Percentiles rank a stretch among this genome's conserved stretches.
These are phyloP conservation scores for Charina bottae DNA, from an alignment of 2,113 vertebrate species.

Conservation along the genomic window DNA sequence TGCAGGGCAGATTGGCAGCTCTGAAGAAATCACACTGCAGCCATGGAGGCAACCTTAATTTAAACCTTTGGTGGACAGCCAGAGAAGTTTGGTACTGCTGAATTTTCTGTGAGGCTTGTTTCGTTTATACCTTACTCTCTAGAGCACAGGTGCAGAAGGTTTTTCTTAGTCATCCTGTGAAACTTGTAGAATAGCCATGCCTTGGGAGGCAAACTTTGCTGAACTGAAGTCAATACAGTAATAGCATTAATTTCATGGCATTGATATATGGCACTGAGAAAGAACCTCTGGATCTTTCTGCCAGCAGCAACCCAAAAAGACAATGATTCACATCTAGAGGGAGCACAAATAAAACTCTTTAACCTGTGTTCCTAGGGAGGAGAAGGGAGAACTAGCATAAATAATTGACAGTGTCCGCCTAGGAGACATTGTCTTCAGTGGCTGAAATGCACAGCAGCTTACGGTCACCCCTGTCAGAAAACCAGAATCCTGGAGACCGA, in stretches of 20 bases:
- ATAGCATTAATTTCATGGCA: constrained; percentile 3
- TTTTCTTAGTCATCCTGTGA: background rate
- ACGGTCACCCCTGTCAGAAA: background rate
- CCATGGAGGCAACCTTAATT: background rate
- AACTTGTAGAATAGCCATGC: background rate
- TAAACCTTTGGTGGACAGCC: background rate
- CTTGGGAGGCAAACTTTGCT: background rate
- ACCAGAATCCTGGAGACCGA: background rate
- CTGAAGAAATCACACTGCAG: background rate
- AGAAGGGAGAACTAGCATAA: background rate
- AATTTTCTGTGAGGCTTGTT: background rate
- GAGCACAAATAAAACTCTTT: background rate
- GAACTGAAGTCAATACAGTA: fast-evolving
- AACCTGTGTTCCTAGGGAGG: background rate
- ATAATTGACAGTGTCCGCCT: background rate
- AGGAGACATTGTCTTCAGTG: background rate
- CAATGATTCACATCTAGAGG: fast-evolving
- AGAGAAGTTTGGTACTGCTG: background rate
- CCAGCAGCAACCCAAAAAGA: background rate
- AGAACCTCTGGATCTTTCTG: background rate
- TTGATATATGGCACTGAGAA: fast-evolving
- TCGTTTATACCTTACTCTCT: background rate
- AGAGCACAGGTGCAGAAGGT: background rate
- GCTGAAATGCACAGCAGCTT: background rate
- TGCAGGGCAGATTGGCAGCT: background rate